Evolutionary conservation across 2,113 vertebrate genomes (phyloP), one percentile per base, ranked within the genome.

Genomic region (Phoenicopterus ruber): DNA sequence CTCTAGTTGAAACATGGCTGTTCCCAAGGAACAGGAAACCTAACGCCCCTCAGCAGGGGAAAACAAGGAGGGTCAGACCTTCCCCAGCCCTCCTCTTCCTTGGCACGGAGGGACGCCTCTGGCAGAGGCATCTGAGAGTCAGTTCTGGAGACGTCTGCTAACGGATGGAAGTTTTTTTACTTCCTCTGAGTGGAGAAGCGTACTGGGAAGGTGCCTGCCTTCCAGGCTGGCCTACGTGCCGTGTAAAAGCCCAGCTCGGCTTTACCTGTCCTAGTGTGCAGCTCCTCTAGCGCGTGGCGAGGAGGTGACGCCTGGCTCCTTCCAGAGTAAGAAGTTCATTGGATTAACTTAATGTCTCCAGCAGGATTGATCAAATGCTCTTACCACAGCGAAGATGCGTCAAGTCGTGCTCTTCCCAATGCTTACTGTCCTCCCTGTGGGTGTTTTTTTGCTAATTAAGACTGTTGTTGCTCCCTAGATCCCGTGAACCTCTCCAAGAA

Each of bases 371-470:
- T 70, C 54, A n/a, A 44, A 66, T 65, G 58, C 44, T 86, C 49
- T 70, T 65, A 12, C 36, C 54, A 54, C 54, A 65, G 46, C 17
- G 36, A 29, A 2, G 6, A 6, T 54, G 49, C 50, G 10, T 38
- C n/a, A 42, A 54, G 38, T 31, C 0, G 0, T 44, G 57, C 42
- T 62, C n/a, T 86, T 77, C 46, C 32, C 17, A 6, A 3, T 55
- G 61, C 67, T 54, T 66, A 25, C 18, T 78, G 46, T 58, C 40
- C 17, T 89, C 38, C 28, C 26, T 7, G 1, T 67, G 65, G 49
- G 21, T 40, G 20, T 22, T 57, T 18, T 65, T 62, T 63, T 57
- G 42, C 71, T 86, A 9, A 49, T 54, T 73, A 11, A 54, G 18
- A 18, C 10, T 62, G 0, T 28, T 69, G 79, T 73, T 93, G 17